Conservation (phyloP, 2,888 invertebrate species). For the Cryptocephalus moraei region DNA sequence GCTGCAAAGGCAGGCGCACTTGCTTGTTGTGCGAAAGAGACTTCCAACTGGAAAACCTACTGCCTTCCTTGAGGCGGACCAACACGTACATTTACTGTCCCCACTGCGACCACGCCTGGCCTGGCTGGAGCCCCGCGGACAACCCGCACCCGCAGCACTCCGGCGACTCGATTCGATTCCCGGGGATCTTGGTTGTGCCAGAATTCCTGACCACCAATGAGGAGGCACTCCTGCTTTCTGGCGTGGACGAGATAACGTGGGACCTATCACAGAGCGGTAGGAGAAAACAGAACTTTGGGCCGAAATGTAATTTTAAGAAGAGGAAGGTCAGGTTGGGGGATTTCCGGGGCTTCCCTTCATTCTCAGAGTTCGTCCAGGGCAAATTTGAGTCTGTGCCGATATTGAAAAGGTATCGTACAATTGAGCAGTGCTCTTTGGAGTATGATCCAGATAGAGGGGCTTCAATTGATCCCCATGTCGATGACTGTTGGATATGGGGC, state of each 20-base stretch:
- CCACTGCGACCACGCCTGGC: slow-evolving; percentile 63
- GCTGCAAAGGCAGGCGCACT: slow-evolving; percentile 86
- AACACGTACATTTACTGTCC: slow-evolving; percentile 67
- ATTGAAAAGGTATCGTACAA: slow-evolving; percentile 64
- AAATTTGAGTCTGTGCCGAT: slow-evolving; percentile 53
- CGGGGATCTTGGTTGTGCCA: slow-evolving; percentile 55
- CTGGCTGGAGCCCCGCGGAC: slow-evolving; percentile 55
- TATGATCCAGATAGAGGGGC: slow-evolving; percentile 81
- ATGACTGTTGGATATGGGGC: slow-evolving; percentile 99
- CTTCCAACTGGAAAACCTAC: slow-evolving; percentile 37
- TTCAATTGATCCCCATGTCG: slow-evolving; percentile 95
- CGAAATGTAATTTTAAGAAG: slow-evolving; percentile 97
- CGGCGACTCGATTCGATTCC: slow-evolving; percentile 49
- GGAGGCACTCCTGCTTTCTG: slow-evolving; percentile 51
- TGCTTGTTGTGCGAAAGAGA: slow-evolving; percentile 78
- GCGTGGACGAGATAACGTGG: slow-evolving; percentile 78
- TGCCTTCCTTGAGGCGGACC: slow-evolving; percentile 27
- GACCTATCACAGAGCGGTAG: slow-evolving; percentile 90
- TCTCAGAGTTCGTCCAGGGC: slow-evolving; percentile 68
- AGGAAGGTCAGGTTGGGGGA: slow-evolving; percentile 64
- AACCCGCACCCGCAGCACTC: slow-evolving; percentile 60
- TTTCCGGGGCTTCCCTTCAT: slow-evolving; percentile 82
- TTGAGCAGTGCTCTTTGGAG: slow-evolving; percentile 94
- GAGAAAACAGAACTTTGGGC: slow-evolving; percentile 96
- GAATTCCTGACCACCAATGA: slow-evolving; percentile 68